Percentiles rank a stretch among this genome's conserved stretches.
These are phyloP conservation scores for Sebastes glaucus DNA, from an alignment of 2,797 vertebrate species.

Conservation along the genomic window DNA sequence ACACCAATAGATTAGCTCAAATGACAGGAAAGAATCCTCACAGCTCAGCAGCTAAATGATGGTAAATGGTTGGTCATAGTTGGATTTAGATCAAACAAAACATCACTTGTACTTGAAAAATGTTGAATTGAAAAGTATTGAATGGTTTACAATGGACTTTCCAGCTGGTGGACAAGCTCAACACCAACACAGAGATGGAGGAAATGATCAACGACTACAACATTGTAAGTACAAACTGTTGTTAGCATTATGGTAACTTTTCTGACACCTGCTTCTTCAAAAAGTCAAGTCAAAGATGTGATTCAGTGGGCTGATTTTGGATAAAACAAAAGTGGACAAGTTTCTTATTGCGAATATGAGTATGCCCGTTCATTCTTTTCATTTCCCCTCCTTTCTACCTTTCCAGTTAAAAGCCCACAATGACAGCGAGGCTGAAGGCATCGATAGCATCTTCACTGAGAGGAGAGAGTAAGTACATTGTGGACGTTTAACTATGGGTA, in stretches of 20 bases:
- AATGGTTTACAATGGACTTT: background rate
- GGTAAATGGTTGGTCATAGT: background rate
- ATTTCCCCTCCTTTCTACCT: background rate
- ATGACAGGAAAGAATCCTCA: background rate
- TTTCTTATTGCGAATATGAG: background rate
- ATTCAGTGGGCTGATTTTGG: background rate
- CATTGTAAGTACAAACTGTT: conserved; percentile 79
- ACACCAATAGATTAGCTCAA: background rate
- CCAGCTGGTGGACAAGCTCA: conserved; percentile 95
- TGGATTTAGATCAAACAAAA: background rate
- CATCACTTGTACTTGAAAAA: background rate
- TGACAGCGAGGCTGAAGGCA: conserved; percentile 88
- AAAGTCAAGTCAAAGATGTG: background rate
- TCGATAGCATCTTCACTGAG: conserved; percentile 94
- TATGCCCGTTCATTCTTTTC: background rate
- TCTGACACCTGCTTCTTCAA: background rate
- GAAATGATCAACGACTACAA: conserved; percentile 92
- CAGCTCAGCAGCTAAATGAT: background rate
- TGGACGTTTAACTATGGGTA: background rate
- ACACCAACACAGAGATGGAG: conserved; percentile 93
- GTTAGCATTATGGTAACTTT: background rate
- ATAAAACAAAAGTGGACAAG: fast-evolving
- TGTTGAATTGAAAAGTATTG: background rate
- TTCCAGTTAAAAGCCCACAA: conserved; percentile 92
- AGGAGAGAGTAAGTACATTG: conserved; percentile 90